A percentile compares a stretch with the other conserved stretches of the same genome.
phyloP scores from a whole-genome alignment of 2,113 vertebrate species.

The Phasianus colchicus region DNA sequence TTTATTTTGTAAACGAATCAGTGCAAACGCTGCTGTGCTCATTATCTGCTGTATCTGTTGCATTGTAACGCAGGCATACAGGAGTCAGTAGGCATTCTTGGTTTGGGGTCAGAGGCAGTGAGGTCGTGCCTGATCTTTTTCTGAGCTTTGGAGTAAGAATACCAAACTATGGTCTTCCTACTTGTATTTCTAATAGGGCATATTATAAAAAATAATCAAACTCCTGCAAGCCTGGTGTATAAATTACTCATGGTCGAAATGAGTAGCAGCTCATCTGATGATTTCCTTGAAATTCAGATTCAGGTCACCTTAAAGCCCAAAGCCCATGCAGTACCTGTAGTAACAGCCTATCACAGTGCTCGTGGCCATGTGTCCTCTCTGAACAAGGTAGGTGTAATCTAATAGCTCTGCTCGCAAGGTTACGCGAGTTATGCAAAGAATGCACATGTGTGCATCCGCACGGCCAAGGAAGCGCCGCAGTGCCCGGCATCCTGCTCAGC shows the following conservation, averaged over 20 bases:
- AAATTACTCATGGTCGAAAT: not conserved
- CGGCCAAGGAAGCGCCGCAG: not conserved
- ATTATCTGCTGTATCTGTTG: constrained; percentile 2
- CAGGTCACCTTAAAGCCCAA: not conserved
- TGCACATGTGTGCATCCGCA: not conserved
- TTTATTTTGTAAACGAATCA: constrained; percentile 31
- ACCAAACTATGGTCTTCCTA: constrained; percentile 22
- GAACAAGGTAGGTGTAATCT: not conserved
- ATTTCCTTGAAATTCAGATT: constrained; percentile 8
- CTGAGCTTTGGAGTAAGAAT: not conserved
- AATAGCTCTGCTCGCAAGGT: not conserved
- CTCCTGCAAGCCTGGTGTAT: not conserved
- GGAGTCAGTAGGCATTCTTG: not conserved
- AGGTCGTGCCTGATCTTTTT: constrained; percentile 15
- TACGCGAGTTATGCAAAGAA: not conserved
- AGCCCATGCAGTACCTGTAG: not conserved
- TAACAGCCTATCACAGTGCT: not conserved
- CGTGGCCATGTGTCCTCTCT: not conserved
- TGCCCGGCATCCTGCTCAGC: not conserved
- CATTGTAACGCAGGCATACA: not conserved
- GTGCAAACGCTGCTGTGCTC: not conserved
- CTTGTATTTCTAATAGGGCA: constrained; percentile 54
- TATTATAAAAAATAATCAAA: not conserved
- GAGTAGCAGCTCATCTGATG: not conserved
- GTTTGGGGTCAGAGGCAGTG: constrained; percentile 52